Evolutionary conservation across 1,140 invertebrate species (phyloP).

Genomic region (Nasonia giraulti): DNA sequence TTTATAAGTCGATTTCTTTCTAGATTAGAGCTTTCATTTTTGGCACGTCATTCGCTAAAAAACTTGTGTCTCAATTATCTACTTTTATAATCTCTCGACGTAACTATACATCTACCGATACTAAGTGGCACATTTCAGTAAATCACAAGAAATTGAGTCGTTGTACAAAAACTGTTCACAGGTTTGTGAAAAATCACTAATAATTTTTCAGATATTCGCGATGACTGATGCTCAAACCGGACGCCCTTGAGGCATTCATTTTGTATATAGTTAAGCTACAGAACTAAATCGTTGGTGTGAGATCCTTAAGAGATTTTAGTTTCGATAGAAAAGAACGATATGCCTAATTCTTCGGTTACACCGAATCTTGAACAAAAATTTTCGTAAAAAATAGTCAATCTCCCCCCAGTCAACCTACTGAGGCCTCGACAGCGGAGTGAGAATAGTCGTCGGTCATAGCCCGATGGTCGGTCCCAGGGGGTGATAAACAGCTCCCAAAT

Average conservation of each 20-base stretch:
- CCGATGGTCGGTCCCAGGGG: constrained; percentile 77
- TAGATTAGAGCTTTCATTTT: constrained; percentile 16
- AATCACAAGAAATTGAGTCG: constrained; percentile 43
- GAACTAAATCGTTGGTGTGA: not conserved
- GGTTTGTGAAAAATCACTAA: not conserved
- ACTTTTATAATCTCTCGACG: not conserved
- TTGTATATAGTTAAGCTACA: not conserved
- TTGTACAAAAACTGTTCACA: constrained; percentile 34
- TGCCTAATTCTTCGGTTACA: too few species aligned
- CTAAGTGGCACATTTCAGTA: constrained; percentile 35
- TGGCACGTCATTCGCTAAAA: constrained; percentile 37
- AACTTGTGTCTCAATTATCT: not conserved
- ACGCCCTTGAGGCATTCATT: not conserved
- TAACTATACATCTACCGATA: constrained; percentile 7
- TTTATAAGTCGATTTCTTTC: not conserved
- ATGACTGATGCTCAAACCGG: too few species aligned
- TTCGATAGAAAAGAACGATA: too few species aligned
- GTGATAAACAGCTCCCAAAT: constrained; percentile 78
- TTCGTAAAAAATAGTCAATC: not conserved
- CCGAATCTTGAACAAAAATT: not conserved
- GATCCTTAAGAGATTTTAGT: too few species aligned
- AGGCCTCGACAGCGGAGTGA: constrained; percentile 76
- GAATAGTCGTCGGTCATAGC: constrained; percentile 80
- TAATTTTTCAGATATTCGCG: not conserved
- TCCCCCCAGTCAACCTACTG: constrained; percentile 64